These are phyloP conservation scores for Chionis minor DNA, from an alignment of 2,113 vertebrate species.

Conservation along the genomic window DNA sequence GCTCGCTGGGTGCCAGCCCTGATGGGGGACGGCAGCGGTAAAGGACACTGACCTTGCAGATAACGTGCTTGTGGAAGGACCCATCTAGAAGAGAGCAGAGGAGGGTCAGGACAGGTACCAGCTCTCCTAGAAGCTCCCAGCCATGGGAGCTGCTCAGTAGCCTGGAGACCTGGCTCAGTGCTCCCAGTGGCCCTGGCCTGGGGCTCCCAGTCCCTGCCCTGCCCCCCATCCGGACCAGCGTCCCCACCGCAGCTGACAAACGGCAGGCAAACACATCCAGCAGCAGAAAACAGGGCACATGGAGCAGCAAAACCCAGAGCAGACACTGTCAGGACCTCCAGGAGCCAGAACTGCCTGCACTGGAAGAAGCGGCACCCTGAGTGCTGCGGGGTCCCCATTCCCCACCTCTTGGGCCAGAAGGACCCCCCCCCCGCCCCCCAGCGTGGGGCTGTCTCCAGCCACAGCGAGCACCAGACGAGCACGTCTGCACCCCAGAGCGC, in stretches of 20 bases:
- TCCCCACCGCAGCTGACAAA: background rate
- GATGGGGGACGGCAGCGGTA: rapidly evolving
- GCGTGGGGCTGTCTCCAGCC: rapidly evolving
- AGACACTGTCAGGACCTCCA: background rate
- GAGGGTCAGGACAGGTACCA: background rate
- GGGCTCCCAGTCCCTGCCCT: background rate
- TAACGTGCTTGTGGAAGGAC: conserved; percentile 54
- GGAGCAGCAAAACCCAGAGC: background rate
- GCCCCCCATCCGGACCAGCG: rapidly evolving
- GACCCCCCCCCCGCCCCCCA: rapidly evolving
- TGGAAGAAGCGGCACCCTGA: background rate
- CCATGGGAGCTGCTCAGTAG: background rate
- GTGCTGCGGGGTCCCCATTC: rapidly evolving
- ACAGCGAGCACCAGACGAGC: background rate
- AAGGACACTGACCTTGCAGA: conserved; percentile 77
- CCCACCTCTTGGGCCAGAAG: rapidly evolving
- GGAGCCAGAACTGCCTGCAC: background rate
- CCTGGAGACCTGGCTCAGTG: background rate
- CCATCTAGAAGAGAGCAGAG: conserved; percentile 67
- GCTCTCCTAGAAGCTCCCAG: background rate
- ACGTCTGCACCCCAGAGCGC: rapidly evolving
- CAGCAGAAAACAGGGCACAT: background rate
- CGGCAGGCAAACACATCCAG: rapidly evolving
- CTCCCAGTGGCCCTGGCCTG: background rate
- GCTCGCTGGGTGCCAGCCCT: background rate